A percentile compares a stretch with the other conserved stretches of the same genome.
These are phyloP conservation scores for Synanthedon formicaeformis DNA, from an alignment of 2,888 invertebrate genomes.

Conservation along the genomic window DNA sequence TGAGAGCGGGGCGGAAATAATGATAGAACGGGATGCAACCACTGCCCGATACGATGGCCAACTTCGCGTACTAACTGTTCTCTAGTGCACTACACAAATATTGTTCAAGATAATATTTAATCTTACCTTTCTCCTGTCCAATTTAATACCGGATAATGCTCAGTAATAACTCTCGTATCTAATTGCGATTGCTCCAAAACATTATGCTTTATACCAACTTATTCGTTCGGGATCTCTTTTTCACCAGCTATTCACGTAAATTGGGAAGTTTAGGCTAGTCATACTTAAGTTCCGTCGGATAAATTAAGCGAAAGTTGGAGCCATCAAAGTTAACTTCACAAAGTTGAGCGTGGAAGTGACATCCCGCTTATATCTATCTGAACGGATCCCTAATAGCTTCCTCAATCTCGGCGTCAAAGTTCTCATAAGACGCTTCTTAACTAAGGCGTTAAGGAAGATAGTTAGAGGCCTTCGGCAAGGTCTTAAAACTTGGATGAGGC, in stretches of 20 bases:
- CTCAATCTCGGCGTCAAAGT: conserved; percentile 69
- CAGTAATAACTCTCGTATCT: conserved; percentile 5
- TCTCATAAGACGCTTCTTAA: conserved; percentile 69
- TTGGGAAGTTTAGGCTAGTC: conserved; percentile 9
- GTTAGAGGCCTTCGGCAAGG: conserved; percentile 62
- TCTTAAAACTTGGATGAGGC: conserved; percentile 65
- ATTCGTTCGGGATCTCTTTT: too few species aligned
- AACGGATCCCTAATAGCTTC: conserved; percentile 68
- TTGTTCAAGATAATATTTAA: conserved; percentile 57
- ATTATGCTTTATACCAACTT: too few species aligned
- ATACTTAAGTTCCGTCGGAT: conserved; percentile 28
- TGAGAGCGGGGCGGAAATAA: conserved; percentile 70
- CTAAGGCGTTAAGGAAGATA: conserved; percentile 69
- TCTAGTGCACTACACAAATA: conserved; percentile 58
- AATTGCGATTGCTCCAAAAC: too few species aligned
- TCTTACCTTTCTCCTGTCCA: conserved; percentile 39
- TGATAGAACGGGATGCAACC: conserved; percentile 68
- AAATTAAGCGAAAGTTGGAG: conserved; percentile 51
- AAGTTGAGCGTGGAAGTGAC: conserved; percentile 66
- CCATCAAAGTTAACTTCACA: conserved; percentile 64
- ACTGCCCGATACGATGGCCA: conserved; percentile 59
- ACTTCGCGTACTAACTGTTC: conserved; percentile 46
- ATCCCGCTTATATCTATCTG: conserved; percentile 66
- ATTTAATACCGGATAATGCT: conserved; percentile 24
- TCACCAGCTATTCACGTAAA: neutral